phyloP scores from a whole-genome alignment of 2,113 vertebrate genomes.

The Catagonus wagneri region DNA sequence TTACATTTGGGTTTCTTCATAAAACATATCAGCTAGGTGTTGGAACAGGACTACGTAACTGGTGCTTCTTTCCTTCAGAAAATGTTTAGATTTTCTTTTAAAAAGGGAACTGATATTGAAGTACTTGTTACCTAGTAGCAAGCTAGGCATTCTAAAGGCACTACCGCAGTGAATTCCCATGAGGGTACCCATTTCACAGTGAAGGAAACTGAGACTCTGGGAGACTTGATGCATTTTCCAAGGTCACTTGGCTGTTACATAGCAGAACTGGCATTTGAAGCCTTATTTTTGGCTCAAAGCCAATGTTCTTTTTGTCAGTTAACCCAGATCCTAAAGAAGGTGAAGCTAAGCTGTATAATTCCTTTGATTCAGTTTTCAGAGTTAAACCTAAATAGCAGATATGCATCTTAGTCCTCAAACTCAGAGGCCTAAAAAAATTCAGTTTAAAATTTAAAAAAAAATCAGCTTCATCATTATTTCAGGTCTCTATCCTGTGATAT shows the following conservation, averaged over 20 bases:
- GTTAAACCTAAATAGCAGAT: background rate
- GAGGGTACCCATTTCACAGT: background rate
- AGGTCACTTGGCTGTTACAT: background rate
- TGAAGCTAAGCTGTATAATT: background rate
- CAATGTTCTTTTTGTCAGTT: background rate
- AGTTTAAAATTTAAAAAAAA: background rate
- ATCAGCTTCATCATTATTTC: background rate
- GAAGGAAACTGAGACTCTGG: background rate
- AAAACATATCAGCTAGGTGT: constrained; percentile 47
- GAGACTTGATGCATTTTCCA: background rate
- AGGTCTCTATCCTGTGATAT: background rate
- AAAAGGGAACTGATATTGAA: background rate
- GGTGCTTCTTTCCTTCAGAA: constrained; percentile 55
- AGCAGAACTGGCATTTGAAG: background rate
- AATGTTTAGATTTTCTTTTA: constrained; percentile 51
- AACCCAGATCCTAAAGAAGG: background rate
- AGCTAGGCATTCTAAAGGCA: background rate
- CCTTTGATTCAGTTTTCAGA: constrained; percentile 26
- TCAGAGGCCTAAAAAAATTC: background rate
- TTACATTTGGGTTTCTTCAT: constrained; percentile 42
- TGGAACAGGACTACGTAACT: background rate
- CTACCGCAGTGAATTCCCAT: background rate
- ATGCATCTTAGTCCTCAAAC: background rate
- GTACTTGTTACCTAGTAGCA: background rate
- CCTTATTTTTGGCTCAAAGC: constrained; percentile 3